A percentile compares a stretch with the other conserved stretches of the same genome.
These are phyloP conservation scores for Idaea aversata DNA, from an alignment of 2,888 invertebrate genomes.

Conservation along the genomic window DNA sequence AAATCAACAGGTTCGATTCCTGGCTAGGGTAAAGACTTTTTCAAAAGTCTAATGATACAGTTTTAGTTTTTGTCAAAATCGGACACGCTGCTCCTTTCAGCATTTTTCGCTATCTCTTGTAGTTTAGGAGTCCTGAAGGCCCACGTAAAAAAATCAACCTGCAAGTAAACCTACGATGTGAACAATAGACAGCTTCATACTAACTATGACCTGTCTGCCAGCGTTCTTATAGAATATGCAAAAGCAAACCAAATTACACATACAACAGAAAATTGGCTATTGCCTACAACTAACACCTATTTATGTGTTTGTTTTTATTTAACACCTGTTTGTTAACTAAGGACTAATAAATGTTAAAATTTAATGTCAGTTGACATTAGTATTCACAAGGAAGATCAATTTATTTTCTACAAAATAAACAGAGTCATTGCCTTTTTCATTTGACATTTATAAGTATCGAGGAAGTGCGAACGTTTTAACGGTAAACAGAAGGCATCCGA, in stretches of 20 bases:
- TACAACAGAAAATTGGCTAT: not conserved
- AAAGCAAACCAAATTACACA: not conserved
- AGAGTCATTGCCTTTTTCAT: not conserved
- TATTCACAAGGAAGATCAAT: not conserved
- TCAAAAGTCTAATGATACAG: too few species aligned
- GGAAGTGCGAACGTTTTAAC: conserved; percentile 24
- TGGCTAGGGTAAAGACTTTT: too few species aligned
- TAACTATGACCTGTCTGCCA: not conserved
- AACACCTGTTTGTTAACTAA: not conserved
- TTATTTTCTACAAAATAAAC: not conserved
- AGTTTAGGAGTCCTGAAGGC: too few species aligned
- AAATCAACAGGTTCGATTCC: too few species aligned
- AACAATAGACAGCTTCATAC: too few species aligned
- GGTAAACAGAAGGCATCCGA: conserved; percentile 19
- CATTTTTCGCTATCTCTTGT: too few species aligned
- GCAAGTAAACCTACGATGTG: too few species aligned
- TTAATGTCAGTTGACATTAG: not conserved
- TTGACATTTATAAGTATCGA: conserved; percentile 14
- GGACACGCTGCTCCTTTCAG: too few species aligned
- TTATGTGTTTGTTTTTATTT: not conserved
- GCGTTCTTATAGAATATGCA: not conserved
- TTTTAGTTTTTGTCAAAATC: too few species aligned
- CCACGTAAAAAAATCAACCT: too few species aligned
- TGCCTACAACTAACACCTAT: not conserved
- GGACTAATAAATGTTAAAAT: not conserved